Evolutionary conservation across 2,113 vertebrate genomes (phyloP), one percentile per base, ranked within the genome.

Genomic region (Cebidichthys violaceus): DNA sequence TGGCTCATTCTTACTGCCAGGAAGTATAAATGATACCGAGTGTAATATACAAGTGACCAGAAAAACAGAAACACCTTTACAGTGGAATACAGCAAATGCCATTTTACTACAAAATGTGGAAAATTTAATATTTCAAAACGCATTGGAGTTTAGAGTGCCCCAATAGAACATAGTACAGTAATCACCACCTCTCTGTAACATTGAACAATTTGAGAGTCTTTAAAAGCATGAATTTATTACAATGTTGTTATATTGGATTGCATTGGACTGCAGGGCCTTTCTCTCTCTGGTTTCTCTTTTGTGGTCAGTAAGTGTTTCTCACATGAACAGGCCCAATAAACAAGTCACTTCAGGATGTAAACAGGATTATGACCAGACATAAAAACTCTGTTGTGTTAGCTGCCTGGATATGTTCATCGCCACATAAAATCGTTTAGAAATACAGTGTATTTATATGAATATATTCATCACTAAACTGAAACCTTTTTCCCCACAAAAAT

Each of bases 321-420:
- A 70, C 55, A 39, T 39, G n/a, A 39, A 66, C 6, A 47, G 24
- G 29, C 55, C 6, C 15, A 39, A 17, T n/a, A 18, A 47, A 29
- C 61, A 69, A 59, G 43, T 9, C 57, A 6, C 66, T 20, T 18
- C 59, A 39, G 24, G 27, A 31, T 60, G 47, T 39, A 47, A 65
- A 80, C 68, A 79, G 18, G 37, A 79, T 62, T 62, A 64, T 31
- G 62, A 61, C 24, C 18, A 55, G 41, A 10, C 24, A 50, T 47
- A 7, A 41, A 20, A 41, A 20, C n/a, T 68, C 18, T 41, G n/a
- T 31, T 18, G 29, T 65, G 35, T 65, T n/a, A n/a, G n/a, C 13
- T 41, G 22, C 20, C 24, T 61, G 37, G 24, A 61, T 27, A 24
- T 20, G 13, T 61, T 54, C 0, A 55, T 15, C 9, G 65, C 7